Conservation (phyloP, 2,797 vertebrate species). For the Pseudochirops corinnae region DNA sequence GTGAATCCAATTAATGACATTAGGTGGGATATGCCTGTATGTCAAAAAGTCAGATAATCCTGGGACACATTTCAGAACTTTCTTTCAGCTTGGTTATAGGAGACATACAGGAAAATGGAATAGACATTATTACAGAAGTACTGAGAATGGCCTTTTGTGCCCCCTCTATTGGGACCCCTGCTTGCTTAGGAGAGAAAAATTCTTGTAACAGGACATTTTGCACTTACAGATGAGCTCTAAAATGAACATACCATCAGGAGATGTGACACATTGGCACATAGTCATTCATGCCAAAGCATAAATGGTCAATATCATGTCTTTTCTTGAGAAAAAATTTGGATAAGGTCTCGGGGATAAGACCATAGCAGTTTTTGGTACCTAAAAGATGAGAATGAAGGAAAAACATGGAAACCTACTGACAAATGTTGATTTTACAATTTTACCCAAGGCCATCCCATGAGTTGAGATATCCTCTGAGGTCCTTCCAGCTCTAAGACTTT, state of each 20-base stretch:
- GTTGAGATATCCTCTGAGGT: not conserved
- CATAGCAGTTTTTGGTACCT: not conserved
- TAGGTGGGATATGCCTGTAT: not conserved
- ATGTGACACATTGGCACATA: not conserved
- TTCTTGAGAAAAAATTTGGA: not conserved
- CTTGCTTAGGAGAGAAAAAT: not conserved
- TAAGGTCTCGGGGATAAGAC: not conserved
- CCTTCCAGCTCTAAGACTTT: not conserved
- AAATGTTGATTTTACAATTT: not conserved
- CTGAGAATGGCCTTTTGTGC: not conserved
- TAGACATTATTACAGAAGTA: not conserved
- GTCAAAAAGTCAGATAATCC: not conserved
- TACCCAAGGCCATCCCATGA: not conserved
- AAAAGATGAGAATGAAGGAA: not conserved
- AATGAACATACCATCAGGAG: not conserved
- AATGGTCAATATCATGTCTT: not conserved
- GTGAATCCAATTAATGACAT: not conserved
- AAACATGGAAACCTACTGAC: not conserved
- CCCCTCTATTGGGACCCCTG: not conserved
- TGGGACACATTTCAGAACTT: not conserved
- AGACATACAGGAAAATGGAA: not conserved
- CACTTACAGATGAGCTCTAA: not conserved
- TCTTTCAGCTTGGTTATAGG: not conserved
- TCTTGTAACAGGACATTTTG: not conserved
- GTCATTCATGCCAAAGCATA: not conserved